A percentile compares a stretch with the other conserved stretches of the same genome.
phyloP scores from a whole-genome alignment of 1,140 invertebrate species.

The Mizuhopecten yessoensis region DNA sequence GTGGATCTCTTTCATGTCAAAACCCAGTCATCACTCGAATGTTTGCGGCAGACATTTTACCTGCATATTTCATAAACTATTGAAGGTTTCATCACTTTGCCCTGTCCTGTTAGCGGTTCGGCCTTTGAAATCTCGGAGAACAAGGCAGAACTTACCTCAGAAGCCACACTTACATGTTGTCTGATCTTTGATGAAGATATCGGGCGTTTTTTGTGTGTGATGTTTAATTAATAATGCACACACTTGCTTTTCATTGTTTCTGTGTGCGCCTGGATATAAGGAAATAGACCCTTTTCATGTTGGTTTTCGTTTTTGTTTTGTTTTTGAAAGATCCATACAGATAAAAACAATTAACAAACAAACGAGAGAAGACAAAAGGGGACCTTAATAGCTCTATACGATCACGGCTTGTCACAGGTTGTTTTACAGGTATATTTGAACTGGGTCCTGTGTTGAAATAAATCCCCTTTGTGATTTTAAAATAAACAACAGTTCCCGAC shows the following conservation, averaged over 20 bases:
- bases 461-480: conserved; percentile 3
- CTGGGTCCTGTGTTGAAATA: not conserved
- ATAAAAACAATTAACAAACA: not conserved
- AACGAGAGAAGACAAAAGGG: not conserved
- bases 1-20: not conserved
- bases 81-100: not conserved
- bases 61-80: conserved; percentile 15
- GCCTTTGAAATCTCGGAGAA: not conserved
- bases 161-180: not conserved
- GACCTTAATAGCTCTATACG: not conserved
- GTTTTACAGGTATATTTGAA: conserved; percentile 6
- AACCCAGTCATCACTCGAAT: not conserved
- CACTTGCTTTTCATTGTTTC: conserved; percentile 5
- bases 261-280: not conserved
- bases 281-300: not conserved
- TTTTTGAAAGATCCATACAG: not conserved
- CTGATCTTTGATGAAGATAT: not conserved
- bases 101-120: too few species aligned
- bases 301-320: too few species aligned
- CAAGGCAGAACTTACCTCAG: not conserved
- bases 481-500: too few species aligned
- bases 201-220: not conserved
- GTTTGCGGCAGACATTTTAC: not conserved
- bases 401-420: not conserved
- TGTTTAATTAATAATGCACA: conserved; percentile 19